Percentiles rank a stretch among this genome's conserved stretches.
phyloP scores from a whole-genome alignment of 1,140 invertebrate species.

The Zeugodacus cucurbitae region DNA sequence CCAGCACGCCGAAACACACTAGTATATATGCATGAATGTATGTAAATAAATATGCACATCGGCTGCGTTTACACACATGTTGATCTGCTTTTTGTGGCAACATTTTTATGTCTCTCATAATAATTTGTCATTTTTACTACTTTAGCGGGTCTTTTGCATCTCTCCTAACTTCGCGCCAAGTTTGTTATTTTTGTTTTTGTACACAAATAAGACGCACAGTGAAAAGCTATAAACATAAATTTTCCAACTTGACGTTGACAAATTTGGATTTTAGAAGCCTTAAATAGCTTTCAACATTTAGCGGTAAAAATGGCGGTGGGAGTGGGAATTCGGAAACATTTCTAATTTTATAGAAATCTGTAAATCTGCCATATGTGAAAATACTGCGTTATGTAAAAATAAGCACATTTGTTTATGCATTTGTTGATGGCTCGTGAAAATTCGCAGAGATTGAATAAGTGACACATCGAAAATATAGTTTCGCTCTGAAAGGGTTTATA shows the following conservation, averaged over 20 bases:
- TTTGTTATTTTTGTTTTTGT: not conserved
- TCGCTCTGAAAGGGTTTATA: too few species aligned
- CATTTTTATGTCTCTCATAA: conserved; percentile 14
- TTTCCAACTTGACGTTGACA: not conserved
- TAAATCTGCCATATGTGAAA: not conserved
- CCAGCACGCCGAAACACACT: not conserved
- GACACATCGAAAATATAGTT: too few species aligned
- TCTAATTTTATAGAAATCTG: not conserved
- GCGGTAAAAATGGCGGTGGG: not conserved
- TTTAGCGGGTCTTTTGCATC: not conserved
- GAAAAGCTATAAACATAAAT: not conserved
- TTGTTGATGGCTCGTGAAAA: too few species aligned
- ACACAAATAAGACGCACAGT: not conserved
- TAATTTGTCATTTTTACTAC: not conserved
- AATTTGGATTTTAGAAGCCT: not conserved
- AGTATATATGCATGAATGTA: too few species aligned
- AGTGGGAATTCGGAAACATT: not conserved
- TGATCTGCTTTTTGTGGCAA: not conserved
- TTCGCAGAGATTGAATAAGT: too few species aligned
- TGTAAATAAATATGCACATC: too few species aligned
- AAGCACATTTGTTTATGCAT: not conserved
- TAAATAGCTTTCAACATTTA: not conserved
- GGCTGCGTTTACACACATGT: not conserved
- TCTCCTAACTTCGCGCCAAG: not conserved
- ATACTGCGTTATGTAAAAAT: not conserved